Percentiles rank a stretch among this genome's conserved stretches.
These are phyloP conservation scores for Chrysolina oricalcia DNA, from an alignment of 2,888 invertebrate species.

Conservation along the genomic window DNA sequence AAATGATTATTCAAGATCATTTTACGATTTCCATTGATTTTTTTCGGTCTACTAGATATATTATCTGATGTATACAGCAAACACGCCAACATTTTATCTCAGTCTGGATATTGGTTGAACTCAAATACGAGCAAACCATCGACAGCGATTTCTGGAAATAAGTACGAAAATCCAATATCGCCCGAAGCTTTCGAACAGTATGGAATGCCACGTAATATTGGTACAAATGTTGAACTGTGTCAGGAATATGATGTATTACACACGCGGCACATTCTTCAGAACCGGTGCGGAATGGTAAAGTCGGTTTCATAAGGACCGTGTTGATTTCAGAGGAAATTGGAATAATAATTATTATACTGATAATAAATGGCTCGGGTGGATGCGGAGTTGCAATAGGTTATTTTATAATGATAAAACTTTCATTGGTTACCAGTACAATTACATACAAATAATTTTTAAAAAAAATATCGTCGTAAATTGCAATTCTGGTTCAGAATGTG, in stretches of 20 bases:
- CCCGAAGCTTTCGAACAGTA: background rate
- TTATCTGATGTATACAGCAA: background rate
- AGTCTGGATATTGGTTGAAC: background rate
- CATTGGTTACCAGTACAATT: no score
- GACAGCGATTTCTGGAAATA: background rate
- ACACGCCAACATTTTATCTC: background rate
- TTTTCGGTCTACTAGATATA: background rate
- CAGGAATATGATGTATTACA: background rate
- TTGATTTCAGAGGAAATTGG: background rate
- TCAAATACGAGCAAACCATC: background rate
- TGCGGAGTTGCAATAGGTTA: no score
- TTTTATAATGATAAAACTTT: no score
- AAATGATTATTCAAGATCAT: no score
- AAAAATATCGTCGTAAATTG: no score
- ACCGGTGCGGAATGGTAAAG: no score
- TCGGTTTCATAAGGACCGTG: no score
- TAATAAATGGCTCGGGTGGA: background rate
- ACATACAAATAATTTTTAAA: no score
- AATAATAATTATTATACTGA: background rate
- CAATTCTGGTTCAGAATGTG: no score
- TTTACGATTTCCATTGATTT: background rate
- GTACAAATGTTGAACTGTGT: background rate
- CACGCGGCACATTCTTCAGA: background rate
- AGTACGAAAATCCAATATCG: slow-evolving; percentile 5
- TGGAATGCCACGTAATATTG: background rate